phyloP scores from a whole-genome alignment of 2,888 invertebrate genomes.

The Philopedon plagiatum region DNA sequence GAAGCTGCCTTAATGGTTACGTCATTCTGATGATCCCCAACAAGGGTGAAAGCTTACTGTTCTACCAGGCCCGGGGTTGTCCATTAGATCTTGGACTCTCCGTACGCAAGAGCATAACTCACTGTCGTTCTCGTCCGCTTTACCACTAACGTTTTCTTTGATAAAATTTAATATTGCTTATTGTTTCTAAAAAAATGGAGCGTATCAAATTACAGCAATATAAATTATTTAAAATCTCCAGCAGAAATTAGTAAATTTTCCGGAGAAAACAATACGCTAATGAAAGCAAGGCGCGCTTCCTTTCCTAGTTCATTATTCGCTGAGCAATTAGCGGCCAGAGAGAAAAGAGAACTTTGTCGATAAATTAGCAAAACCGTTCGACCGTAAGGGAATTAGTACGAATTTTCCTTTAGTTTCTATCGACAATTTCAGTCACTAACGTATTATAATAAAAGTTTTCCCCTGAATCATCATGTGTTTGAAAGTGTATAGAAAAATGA shows the following conservation, averaged over 20 bases:
- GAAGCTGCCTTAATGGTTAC: too few species aligned
- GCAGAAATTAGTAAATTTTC: conserved; percentile 19
- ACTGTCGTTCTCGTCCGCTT: too few species aligned
- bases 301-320: conserved; percentile 45
- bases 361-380: conserved; percentile 45
- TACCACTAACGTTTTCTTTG: too few species aligned
- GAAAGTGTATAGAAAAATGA: too few species aligned
- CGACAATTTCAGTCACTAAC: background rate
- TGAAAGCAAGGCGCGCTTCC: conserved; percentile 29
- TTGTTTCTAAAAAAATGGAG: too few species aligned
- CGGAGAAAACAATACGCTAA: conserved; percentile 41
- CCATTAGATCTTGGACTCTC: too few species aligned
- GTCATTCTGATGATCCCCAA: too few species aligned
- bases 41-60: too few species aligned
- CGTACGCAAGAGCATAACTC: too few species aligned
- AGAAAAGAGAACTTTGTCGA: conserved; percentile 38
- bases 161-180: too few species aligned
- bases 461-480: background rate
- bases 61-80: too few species aligned
- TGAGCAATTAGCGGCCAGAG: conserved; percentile 44
- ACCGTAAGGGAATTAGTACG: conserved; percentile 31
- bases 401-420: conserved; percentile 8
- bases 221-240: conserved; percentile 8
- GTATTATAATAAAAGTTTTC: background rate
- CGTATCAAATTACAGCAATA: conserved; percentile 14